These are phyloP conservation scores for Turdus rufiventris DNA, from an alignment of 2,113 vertebrate genomes.

Conservation along the genomic window DNA sequence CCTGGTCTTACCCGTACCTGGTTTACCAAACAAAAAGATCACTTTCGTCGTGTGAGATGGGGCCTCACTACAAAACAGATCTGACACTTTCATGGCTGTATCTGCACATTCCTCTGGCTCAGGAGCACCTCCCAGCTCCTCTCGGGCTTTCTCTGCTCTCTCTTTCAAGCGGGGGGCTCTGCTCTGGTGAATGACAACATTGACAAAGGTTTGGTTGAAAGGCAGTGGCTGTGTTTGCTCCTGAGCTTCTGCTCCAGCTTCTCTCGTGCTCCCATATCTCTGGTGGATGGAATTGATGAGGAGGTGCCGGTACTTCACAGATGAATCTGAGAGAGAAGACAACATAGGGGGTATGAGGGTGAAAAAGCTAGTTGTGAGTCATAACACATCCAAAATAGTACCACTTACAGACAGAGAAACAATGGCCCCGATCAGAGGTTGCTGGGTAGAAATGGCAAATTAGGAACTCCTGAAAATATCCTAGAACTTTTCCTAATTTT, in stretches of 20 bases:
- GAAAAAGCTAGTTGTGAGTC: neutral
- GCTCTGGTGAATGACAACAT: constrained; percentile 56
- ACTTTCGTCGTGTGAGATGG: constrained; percentile 31
- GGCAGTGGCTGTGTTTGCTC: constrained; percentile 14
- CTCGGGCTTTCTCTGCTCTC: constrained; percentile 46
- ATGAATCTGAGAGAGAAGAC: constrained; percentile 67
- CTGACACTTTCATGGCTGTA: constrained; percentile 61
- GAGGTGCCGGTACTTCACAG: constrained; percentile 58
- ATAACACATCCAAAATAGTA: neutral
- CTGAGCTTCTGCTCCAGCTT: neutral
- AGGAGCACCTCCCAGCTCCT: neutral
- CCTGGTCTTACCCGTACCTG: constrained; percentile 87
- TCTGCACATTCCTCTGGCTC: constrained; percentile 60
- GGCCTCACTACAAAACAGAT: constrained; percentile 66
- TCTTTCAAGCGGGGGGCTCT: constrained; percentile 43
- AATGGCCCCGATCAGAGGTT: neutral
- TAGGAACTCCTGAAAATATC: neutral
- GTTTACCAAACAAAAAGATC: constrained; percentile 78
- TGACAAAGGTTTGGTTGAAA: constrained; percentile 73
- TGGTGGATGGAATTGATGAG: constrained; percentile 35
- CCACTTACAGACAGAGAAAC: neutral
- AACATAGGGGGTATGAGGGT: neutral
- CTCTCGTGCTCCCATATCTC: constrained; percentile 43
- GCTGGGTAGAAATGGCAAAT: neutral
- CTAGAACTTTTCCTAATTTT: neutral